These are phyloP conservation scores for Tachycineta bicolor DNA, from an alignment of 2,113 vertebrate species.

Conservation along the genomic window DNA sequence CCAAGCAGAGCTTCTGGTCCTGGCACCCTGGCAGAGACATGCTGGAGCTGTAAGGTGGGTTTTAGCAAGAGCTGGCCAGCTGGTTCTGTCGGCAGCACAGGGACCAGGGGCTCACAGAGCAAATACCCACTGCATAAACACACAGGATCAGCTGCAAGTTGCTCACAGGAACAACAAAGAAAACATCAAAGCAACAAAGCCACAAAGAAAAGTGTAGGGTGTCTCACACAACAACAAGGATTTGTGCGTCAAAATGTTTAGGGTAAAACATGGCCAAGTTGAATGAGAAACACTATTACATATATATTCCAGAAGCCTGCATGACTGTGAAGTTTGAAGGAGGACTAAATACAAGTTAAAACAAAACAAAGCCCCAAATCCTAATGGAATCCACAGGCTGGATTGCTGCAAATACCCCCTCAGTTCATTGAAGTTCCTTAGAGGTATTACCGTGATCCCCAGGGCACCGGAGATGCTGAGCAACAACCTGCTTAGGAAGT, in stretches of 20 bases:
- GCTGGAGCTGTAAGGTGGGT: not conserved
- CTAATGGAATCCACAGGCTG: not conserved
- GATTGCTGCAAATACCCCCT: not conserved
- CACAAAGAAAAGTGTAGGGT: not conserved
- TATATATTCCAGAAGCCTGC: not conserved
- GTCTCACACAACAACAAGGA: not conserved
- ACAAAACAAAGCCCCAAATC: not conserved
- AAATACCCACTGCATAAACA: not conserved
- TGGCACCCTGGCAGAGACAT: not conserved
- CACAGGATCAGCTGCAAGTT: not conserved
- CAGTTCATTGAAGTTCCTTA: not conserved
- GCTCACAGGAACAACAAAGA: not conserved
- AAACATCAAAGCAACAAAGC: not conserved
- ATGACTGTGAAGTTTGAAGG: not conserved
- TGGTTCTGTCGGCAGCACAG: not conserved
- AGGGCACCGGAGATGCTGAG: not conserved
- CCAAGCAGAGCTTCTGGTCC: not conserved
- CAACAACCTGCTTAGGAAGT: not conserved
- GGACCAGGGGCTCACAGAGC: fast-evolving
- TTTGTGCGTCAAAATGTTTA: not conserved
- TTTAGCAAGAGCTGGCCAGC: not conserved
- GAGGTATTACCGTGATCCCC: not conserved
- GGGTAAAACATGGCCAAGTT: not conserved
- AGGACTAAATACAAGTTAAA: constrained; percentile 8
- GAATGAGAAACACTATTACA: not conserved